Evolutionary conservation across 2,888 invertebrate species (phyloP).

Genomic region (Nineta flava): DNA sequence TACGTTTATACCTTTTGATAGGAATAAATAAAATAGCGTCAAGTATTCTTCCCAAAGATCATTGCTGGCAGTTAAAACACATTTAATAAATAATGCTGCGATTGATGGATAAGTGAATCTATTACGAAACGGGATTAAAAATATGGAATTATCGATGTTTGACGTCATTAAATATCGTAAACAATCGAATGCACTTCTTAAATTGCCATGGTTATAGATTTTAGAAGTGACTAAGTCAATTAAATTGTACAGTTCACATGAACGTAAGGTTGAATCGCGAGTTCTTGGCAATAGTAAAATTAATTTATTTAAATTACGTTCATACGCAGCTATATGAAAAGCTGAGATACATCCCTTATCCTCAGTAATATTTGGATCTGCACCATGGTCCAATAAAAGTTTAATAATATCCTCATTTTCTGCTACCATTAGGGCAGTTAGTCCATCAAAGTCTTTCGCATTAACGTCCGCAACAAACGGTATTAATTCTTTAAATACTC

Average conservation of each 20-base stretch:
- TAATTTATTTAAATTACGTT: slow-evolving; percentile 5
- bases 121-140: not conserved
- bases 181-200: not conserved
- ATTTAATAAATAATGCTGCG: not conserved
- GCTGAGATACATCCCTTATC: slow-evolving; percentile 7
- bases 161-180: not conserved
- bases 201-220: not conserved
- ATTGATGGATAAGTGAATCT: not conserved
- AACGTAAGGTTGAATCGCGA: not conserved
- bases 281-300: slow-evolving; percentile 6
- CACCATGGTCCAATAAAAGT: slow-evolving; percentile 7
- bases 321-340: slow-evolving; percentile 8
- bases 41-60: slow-evolving; percentile 3
- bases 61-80: not conserved
- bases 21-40: not conserved
- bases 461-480: slow-evolving; percentile 5
- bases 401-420: slow-evolving; percentile 6
- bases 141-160: not conserved
- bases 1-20: slow-evolving; percentile 2
- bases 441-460: slow-evolving; percentile 5
- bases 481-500: not conserved
- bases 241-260: not conserved
- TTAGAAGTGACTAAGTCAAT: not conserved
- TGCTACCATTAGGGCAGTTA: slow-evolving; percentile 9
- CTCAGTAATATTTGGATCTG: slow-evolving; percentile 7